Evolutionary conservation across 92 coral and sea anemone species (phyloP).

Genomic region (Nematostella vectensis): DNA sequence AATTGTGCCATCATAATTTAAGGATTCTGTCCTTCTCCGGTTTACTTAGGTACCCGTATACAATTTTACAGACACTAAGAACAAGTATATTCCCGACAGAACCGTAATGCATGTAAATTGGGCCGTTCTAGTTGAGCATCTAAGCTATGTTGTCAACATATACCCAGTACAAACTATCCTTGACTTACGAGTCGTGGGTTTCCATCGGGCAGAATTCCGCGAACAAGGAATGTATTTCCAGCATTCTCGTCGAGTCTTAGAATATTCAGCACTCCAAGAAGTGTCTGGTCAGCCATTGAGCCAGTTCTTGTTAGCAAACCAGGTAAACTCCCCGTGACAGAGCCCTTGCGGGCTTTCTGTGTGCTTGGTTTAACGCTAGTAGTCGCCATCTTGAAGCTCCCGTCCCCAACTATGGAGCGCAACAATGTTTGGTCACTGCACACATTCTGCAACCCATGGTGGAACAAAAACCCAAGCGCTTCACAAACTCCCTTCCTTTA

Average conservation of each 20-base stretch:
- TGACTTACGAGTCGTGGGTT: conserved; percentile 78
- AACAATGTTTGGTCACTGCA: conserved; percentile 15
- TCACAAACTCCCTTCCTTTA: background rate
- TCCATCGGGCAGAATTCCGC: conserved; percentile 93
- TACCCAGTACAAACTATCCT: conserved; percentile 2
- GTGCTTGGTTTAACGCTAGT: conserved; percentile 37
- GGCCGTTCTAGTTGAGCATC: conserved; percentile 8
- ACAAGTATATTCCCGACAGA: conserved; percentile 7
- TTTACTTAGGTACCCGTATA: too few species aligned
- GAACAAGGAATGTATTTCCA: conserved; percentile 75
- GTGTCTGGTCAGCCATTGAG: conserved; percentile 91
- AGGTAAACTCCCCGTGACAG: conserved; percentile 57
- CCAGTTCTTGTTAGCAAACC: conserved; percentile 54
- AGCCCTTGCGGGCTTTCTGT: conserved; percentile 59
- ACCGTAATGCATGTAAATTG: background rate
- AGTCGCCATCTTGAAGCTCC: conserved; percentile 69
- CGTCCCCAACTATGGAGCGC: conserved; percentile 19
- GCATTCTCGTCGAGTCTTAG: conserved; percentile 88
- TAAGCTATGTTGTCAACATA: conserved; percentile 13
- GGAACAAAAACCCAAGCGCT: background rate
- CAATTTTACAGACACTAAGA: too few species aligned
- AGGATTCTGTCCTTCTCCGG: too few species aligned
- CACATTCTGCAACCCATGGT: conserved; percentile 13
- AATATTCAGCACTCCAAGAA: conserved; percentile 86
- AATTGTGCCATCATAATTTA: too few species aligned